Conservation (phyloP, 2,113 vertebrate species). For the Oceanodroma tethys region DNA sequence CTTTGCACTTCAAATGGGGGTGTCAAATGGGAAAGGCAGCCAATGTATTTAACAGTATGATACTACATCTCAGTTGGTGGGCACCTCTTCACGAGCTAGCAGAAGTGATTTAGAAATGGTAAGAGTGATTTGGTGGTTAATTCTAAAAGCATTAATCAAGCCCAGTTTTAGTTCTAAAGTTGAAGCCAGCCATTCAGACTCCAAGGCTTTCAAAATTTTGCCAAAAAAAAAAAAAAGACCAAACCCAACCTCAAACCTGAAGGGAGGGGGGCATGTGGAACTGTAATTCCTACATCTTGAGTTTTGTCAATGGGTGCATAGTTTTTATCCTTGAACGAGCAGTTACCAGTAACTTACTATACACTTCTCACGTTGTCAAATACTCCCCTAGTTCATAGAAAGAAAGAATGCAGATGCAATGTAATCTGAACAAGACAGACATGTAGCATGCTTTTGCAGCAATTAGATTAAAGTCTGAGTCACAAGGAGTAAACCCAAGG, state of each 20-base stretch:
- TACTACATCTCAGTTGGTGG: not conserved
- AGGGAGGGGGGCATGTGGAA: fast-evolving
- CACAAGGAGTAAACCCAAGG: not conserved
- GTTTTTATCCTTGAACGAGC: not conserved
- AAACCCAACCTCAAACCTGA: not conserved
- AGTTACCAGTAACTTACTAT: not conserved
- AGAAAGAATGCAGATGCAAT: not conserved
- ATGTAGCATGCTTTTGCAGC: not conserved
- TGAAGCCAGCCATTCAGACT: not conserved
- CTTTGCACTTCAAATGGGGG: not conserved
- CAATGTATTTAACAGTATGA: not conserved
- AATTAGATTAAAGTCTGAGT: not conserved
- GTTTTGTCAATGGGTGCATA: not conserved
- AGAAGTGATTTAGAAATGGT: not conserved
- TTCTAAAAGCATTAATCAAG: not conserved
- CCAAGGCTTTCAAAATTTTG: not conserved
- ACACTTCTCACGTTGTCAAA: not conserved
- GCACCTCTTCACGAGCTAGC: not conserved
- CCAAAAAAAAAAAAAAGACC: not conserved
- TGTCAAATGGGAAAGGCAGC: not conserved
- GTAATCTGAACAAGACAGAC: not conserved
- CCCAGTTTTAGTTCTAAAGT: not conserved
- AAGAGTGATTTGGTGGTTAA: not conserved
- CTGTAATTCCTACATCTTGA: not conserved
- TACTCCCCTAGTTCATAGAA: not conserved